Evolutionary conservation across 2,113 vertebrate genomes (phyloP).

Genomic region (Penelope pileata): DNA sequence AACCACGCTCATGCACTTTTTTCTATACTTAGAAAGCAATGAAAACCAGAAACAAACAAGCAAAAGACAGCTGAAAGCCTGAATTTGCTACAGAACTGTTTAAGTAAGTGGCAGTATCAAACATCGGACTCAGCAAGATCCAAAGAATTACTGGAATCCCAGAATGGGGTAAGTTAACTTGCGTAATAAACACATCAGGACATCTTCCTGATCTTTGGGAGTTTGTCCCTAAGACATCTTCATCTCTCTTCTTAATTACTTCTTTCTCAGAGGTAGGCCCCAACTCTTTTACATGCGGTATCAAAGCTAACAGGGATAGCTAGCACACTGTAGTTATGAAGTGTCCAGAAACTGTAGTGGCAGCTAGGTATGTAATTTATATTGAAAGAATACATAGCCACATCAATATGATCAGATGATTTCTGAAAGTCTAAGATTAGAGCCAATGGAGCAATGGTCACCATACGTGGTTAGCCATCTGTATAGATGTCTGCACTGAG

Average conservation of each 20-base stretch:
- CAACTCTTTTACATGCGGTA: not conserved
- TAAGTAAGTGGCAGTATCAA: not conserved
- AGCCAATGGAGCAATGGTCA: not conserved
- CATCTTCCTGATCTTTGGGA: not conserved
- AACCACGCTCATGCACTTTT: not conserved
- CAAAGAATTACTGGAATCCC: not conserved
- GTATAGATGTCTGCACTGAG: not conserved
- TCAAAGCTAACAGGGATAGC: not conserved
- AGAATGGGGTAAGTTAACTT: not conserved
- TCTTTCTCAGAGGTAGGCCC: not conserved
- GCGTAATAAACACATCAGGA: not conserved
- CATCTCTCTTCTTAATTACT: not conserved
- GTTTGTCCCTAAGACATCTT: not conserved
- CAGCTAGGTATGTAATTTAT: not conserved
- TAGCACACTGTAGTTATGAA: not conserved
- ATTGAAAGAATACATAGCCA: not conserved
- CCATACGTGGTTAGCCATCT: not conserved
- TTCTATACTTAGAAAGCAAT: not conserved
- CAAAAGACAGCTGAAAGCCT: not conserved
- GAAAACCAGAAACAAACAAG: not conserved
- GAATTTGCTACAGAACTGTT: not conserved
- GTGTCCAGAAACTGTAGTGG: not conserved
- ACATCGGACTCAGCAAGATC: not conserved
- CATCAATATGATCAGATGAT: not conserved
- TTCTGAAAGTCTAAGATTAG: not conserved